Base-by-base conservation (phyloP, 2,797 vertebrate genomes). In the Chelmon rostratus region DNA sequence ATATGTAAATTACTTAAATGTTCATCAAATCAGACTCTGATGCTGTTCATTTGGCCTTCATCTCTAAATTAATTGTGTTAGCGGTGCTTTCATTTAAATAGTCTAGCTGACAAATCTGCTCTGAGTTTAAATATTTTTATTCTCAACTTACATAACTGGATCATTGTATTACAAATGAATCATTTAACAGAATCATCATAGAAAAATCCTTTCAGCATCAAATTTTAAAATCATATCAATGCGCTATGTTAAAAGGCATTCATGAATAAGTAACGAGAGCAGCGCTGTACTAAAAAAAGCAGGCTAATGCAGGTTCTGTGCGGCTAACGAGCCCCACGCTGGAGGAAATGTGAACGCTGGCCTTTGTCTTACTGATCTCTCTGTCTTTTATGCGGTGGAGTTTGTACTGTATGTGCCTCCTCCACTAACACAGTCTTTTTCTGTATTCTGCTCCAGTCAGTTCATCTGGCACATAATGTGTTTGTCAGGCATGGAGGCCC, bases 401-500 rank as follows among this genome's bases (percentile, higher is more conserved):
- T 63, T 80, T 64, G 52, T 84, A 73, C 81, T 83, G 77, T 73
- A 78, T 81, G 50, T 23, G 73, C 76, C 42, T 76, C 78, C 75
- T 77, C 75, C 44, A 61, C 62, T 68, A 70, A 80, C 78, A 75
- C 79, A 61, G 66, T 81, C 78, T 77, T 84, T 81, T 81, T 89
- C 78, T 89, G 89, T 89, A 91, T 95, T 92, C 90, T 74, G 76
- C 76, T 77, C 76, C 76, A 69, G 75, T 93, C 92, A 91, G 59
- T 92, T 93, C 85, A 84, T 92, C 88, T 86, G 81, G 90, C 89
- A 91, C 86, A 83, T 92, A 91, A 93, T 93, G 85, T 90, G 90
- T 92, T 93, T 94, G 94, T 94, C 91, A 92, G 90, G 85, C 87
- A 88, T 87, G 84, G 92, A 88, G 81, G 74, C 90, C 91, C 89